Conservation (phyloP, 2,888 invertebrate genomes). For the Strigamia transsilvanica region DNA sequence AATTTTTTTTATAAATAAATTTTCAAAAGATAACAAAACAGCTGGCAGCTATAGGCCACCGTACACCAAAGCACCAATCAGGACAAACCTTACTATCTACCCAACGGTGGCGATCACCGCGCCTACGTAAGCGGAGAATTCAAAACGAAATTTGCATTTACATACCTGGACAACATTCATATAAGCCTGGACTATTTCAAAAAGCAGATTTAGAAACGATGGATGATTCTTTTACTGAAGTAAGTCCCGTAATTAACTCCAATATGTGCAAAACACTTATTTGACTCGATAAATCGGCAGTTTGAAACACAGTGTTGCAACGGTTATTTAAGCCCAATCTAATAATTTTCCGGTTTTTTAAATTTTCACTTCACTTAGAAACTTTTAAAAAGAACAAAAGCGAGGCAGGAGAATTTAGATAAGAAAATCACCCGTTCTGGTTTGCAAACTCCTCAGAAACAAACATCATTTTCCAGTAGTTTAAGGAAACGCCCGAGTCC, state of each 20-base stretch:
- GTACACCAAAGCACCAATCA: no score
- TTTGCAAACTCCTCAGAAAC: slow-evolving; percentile 45
- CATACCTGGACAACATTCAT: background rate
- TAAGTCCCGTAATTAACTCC: background rate
- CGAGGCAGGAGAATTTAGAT: slow-evolving; percentile 58
- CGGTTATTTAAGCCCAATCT: slow-evolving; percentile 50
- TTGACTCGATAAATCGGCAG: background rate
- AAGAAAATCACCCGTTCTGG: slow-evolving; percentile 55
- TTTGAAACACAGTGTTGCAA: background rate
- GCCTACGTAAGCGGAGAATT: background rate
- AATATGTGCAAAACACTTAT: background rate
- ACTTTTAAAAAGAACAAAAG: slow-evolving; percentile 59
- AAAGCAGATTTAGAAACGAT: background rate
- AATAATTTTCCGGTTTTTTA: background rate
- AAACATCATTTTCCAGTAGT: background rate
- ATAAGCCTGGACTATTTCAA: background rate
- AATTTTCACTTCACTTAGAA: slow-evolving; percentile 51
- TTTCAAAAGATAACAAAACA: no score
- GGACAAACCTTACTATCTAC: background rate
- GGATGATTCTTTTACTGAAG: slow-evolving; percentile 14
- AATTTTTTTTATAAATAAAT: no score
- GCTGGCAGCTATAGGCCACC: no score
- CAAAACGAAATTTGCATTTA: slow-evolving; percentile 10
- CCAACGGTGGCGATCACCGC: background rate
- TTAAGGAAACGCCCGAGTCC: slow-evolving; percentile 56